A percentile compares a stretch with the other conserved stretches of the same genome.
phyloP scores from a whole-genome alignment of 2,888 invertebrate species.

The Trissolcus japonicus region DNA sequence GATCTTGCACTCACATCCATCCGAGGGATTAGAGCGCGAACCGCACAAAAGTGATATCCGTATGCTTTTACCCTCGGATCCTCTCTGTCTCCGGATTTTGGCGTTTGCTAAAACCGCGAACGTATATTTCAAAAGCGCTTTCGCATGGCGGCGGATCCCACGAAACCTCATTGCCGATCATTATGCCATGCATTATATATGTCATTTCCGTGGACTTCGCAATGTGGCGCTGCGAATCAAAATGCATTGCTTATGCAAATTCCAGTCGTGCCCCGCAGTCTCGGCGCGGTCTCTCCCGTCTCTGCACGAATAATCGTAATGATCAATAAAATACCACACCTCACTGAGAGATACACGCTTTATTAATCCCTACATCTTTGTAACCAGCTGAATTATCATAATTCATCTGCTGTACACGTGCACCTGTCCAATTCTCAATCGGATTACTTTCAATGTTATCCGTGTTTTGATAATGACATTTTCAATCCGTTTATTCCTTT shows the following conservation, averaged over 20 bases:
- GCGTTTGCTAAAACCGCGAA: slow-evolving; percentile 42
- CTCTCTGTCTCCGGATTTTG: slow-evolving; percentile 7
- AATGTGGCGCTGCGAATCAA: slow-evolving; percentile 71
- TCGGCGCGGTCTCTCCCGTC: slow-evolving; percentile 58
- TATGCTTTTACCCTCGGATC: slow-evolving; percentile 8
- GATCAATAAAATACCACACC: slow-evolving; percentile 67
- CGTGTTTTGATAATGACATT: too few relatives aligned
- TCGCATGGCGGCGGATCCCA: slow-evolving; percentile 52
- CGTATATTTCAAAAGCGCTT: slow-evolving; percentile 46
- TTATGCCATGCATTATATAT: slow-evolving; percentile 75
- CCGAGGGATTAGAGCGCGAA: slow-evolving; percentile 46
- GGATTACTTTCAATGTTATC: too few relatives aligned
- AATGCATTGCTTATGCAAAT: slow-evolving; percentile 76
- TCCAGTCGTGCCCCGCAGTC: slow-evolving; percentile 66
- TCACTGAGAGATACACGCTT: slow-evolving; percentile 32
- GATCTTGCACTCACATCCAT: slow-evolving; percentile 49
- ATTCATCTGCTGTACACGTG: slow-evolving; percentile 16
- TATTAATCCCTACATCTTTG: slow-evolving; percentile 35
- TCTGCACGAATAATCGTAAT: slow-evolving; percentile 68
- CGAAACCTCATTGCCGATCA: slow-evolving; percentile 65
- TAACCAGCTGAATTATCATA: slow-evolving; percentile 24
- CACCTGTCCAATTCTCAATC: not conserved
- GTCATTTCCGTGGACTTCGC: slow-evolving; percentile 64
- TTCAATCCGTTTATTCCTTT: too few relatives aligned
- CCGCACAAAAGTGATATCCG: slow-evolving; percentile 39